Base-by-base conservation (phyloP, 2,113 vertebrate species). In the Mandrillus leucophaeus region DNA sequence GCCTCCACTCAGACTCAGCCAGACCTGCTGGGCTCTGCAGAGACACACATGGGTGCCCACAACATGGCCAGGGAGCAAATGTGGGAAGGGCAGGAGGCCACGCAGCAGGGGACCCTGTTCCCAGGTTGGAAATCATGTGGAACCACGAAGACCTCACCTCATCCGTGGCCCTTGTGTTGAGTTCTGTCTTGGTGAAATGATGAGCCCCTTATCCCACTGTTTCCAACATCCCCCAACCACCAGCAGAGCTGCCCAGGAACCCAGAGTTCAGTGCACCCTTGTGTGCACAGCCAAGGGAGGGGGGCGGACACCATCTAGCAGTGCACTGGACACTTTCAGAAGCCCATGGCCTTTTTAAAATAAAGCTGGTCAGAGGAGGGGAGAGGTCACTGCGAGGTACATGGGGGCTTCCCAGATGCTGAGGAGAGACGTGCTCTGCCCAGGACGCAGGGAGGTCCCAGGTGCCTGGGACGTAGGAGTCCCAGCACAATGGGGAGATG, bases 61-160 rank as follows among this genome's bases (percentile, higher is more conserved):
- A 0, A 50, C 0, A 4, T 2, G 40, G 50, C 82, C 25, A 61
- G 61, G 43, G 22, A 17, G 48, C 38, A 7, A 18, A 30, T 0
- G 3, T 16, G 48, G 38, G n/a, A 40, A 57, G 22, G 84, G 48
- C 17, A 2, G 25, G 70, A 5, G 55, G 23, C 1, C 8, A 10
- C 1, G 1, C 7, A 17, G 4, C 0, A 1, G 73, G 6, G 16
- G 16, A 8, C 35, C 23, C 52, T 23, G 30, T 0, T 17, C 32
- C 4, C 2, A 55, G n/a, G 2, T 3, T 0, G 1, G 30, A 12
- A 40, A 16, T 30, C 0, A 5, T 25, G 30, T 0, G 0, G 0
- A 32, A 32, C 25, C 2, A 3, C 5, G 0, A 59, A 40, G 78
- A 20, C 32, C 27, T 30, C 20, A 1, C 2, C 32, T 35, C 12